A percentile compares a stretch with the other conserved stretches of the same genome.
Conservation (phyloP, 2,797 vertebrate species). For the Rhinella marina region DNA sequence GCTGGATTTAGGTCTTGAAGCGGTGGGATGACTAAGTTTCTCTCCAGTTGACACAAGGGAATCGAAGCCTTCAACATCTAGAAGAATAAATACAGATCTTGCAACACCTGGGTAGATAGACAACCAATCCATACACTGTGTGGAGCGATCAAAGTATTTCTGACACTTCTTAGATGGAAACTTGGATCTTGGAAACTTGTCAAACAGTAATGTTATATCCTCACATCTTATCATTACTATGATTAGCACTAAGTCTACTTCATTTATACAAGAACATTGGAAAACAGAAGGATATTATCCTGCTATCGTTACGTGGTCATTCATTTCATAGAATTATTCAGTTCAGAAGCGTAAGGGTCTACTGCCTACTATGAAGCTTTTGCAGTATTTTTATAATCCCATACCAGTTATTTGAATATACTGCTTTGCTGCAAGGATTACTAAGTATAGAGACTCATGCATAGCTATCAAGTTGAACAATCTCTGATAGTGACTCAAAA, state of each 20-base stretch:
- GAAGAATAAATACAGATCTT: conserved; percentile 68
- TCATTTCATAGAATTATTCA: neutral
- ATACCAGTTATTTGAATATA: neutral
- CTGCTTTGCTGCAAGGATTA: no score
- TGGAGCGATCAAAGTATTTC: neutral
- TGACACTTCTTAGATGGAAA: neutral
- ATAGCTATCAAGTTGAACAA: no score
- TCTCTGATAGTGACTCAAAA: no score
- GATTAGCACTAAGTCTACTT: neutral
- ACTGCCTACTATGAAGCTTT: neutral
- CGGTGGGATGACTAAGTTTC: conserved; percentile 95
- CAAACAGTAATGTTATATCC: neutral
- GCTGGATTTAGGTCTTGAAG: conserved; percentile 87
- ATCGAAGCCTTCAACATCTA: conserved; percentile 95
- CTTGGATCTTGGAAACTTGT: neutral
- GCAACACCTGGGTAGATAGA: neutral
- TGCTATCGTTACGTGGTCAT: neutral
- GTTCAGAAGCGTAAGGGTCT: neutral
- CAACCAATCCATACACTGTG: neutral
- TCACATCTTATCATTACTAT: neutral
- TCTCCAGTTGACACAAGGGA: conserved; percentile 87
- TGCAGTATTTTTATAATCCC: neutral
- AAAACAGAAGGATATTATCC: neutral
- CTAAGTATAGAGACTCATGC: no score
- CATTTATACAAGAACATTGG: neutral